Base-by-base conservation (phyloP, 2,888 invertebrate species). In the Smittia aterrima region DNA sequence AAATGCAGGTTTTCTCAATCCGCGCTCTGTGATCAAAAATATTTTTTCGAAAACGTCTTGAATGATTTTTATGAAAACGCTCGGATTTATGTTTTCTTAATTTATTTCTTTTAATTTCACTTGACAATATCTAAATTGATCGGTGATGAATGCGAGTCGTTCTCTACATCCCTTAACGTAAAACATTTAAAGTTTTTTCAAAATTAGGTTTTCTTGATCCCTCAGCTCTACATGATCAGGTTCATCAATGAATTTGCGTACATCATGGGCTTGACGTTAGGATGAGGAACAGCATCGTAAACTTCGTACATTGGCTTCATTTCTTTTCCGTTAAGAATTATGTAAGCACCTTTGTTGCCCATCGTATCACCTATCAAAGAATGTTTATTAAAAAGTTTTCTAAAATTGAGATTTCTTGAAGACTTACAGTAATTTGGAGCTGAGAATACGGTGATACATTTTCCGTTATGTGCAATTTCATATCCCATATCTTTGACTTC, bases 331-430 rank as follows among this genome's bases (percentile, higher is more conserved):
- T 89, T 93, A 82, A 99, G 88, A 78, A 90, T 96, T 81, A 99
- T 97, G 85, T 95, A 98, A 79, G 99, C 98, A 81, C 98, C 99
- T 84, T 92, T 91, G 86, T 99, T 99, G 79, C 96, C 97, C 95
- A 99, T 98, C 75, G 96, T 94, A 89, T 98, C 98, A 41, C 32
- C 32, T 32, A n/a, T n/a, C n/a, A n/a, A n/a, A n/a, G n/a, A n/a
- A n/a, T n/a, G n/a, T n/a, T n/a, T n/a, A n/a, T n/a, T n/a, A n/a
- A n/a, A n/a, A 41, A 20, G n/a, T 38, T 40, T 53, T 18, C 70
- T 25, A 9, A 72, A 58, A 66, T n/a, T 1, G 11, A 66, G 24
- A n/a, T 16, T 25, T 22, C 38, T 32, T 9, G 32, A 3, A 32
- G 32, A 32, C 32, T 67, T 11, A 96, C 98, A 99, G 87, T 99